Conservation (phyloP, 2,113 vertebrate species). For the Recurvirostra avosetta region DNA sequence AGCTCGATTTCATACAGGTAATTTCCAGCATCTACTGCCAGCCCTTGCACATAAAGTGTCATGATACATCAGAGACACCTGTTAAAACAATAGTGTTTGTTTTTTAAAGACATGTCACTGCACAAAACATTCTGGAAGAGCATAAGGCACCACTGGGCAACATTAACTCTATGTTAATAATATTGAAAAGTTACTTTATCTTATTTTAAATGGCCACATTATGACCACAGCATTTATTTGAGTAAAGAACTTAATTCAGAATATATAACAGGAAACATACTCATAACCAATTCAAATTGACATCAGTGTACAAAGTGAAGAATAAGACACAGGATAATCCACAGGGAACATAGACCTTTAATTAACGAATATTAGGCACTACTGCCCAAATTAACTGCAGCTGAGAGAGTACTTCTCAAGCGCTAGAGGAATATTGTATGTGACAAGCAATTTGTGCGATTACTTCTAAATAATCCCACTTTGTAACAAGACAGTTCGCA, state of each 20-base stretch:
- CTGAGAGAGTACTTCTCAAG: constrained; percentile 32
- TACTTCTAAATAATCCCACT: constrained; percentile 33
- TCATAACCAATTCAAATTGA: constrained; percentile 9
- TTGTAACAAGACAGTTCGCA: background rate
- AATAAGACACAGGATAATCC: background rate
- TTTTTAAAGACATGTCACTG: background rate
- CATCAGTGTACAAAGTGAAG: background rate
- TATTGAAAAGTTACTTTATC: background rate
- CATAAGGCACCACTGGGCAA: background rate
- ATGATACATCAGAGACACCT: background rate
- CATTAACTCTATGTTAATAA: background rate
- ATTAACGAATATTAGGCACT: background rate
- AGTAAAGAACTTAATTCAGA: background rate
- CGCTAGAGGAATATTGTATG: constrained; percentile 7
- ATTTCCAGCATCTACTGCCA: background rate
- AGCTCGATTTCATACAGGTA: background rate
- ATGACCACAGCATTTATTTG: background rate
- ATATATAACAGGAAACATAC: background rate
- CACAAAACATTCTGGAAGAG: background rate
- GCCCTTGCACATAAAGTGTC: background rate
- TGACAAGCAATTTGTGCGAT: constrained; percentile 30
- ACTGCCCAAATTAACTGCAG: constrained; percentile 1
- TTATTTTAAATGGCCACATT: background rate
- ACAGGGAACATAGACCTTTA: background rate
- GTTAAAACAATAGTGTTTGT: background rate